Conservation (phyloP, 2,888 invertebrate genomes). For the Neria commutata region DNA sequence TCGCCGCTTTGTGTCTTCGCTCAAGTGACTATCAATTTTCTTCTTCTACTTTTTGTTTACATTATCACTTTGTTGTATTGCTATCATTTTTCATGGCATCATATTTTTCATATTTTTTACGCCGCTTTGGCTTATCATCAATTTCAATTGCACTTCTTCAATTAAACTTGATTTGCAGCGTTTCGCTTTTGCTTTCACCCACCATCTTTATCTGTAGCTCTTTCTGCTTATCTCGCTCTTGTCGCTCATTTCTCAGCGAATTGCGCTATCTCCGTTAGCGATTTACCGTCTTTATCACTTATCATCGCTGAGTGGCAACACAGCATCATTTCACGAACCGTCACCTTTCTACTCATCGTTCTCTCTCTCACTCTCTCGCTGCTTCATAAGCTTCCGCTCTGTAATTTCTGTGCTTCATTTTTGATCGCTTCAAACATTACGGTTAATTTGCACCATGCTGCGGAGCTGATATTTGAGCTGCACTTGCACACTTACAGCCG, state of each 20-base stretch:
- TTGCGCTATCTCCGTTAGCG: background rate
- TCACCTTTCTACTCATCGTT: background rate
- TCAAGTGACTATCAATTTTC: background rate
- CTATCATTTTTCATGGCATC: conserved; percentile 8
- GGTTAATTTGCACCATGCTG: conserved; percentile 24
- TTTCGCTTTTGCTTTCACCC: too few species aligned
- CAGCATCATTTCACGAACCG: background rate
- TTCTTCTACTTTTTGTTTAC: conserved; percentile 17
- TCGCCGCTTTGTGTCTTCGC: conserved; percentile 14
- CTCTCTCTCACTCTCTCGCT: background rate
- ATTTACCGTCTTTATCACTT: background rate
- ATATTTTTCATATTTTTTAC: background rate
- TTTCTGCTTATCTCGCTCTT: conserved; percentile 1
- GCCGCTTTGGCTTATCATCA: conserved; percentile 21
- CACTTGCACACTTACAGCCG: conserved; percentile 15
- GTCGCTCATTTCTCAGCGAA: background rate
- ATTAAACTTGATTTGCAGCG: conserved; percentile 49
- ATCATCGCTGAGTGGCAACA: too few species aligned
- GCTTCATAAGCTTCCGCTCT: background rate
- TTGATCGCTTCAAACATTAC: background rate
- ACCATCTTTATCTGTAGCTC: conserved; percentile 40
- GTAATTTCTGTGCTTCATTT: conserved; percentile 1
- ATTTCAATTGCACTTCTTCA: conserved; percentile 51
- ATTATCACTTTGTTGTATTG: conserved; percentile 29
- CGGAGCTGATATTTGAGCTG: conserved; percentile 14